Conservation (phyloP, 2,888 invertebrate genomes). For the Ommatoiulus sabulosus region DNA sequence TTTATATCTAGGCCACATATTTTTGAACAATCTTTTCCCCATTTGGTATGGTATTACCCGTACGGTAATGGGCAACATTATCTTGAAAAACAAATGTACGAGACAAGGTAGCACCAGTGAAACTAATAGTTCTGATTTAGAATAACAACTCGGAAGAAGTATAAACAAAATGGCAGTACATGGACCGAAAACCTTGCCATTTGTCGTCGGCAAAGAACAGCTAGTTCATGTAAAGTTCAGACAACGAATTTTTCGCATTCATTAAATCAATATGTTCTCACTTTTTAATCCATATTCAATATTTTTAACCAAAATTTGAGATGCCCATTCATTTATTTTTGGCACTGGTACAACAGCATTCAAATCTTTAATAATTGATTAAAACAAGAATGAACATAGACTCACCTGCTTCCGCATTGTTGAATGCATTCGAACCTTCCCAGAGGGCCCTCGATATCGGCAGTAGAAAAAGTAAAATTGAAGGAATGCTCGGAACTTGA, state of each 20-base stretch:
- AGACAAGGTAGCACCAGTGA: background rate
- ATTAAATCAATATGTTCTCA: background rate
- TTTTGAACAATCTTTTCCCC: too few species aligned
- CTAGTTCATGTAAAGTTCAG: background rate
- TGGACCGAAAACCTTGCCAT: too few species aligned
- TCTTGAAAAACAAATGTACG: background rate
- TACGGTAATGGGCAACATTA: too few species aligned
- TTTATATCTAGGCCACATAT: background rate
- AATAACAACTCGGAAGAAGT: too few species aligned
- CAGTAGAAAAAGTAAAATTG: constrained; percentile 82
- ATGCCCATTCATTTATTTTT: background rate
- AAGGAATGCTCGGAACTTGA: constrained; percentile 72
- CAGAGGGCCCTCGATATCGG: constrained; percentile 85
- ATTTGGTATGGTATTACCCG: too few species aligned
- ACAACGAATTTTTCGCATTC: background rate
- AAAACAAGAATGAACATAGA: constrained; percentile 45
- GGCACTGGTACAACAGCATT: background rate
- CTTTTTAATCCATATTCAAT: background rate
- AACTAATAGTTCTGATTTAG: too few species aligned
- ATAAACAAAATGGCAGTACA: too few species aligned
- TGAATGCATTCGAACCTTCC: constrained; percentile 94
- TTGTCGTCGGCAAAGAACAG: too few species aligned
- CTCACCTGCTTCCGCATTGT: constrained; percentile 73
- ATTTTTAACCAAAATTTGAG: background rate
- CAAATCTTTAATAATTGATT: background rate